Conservation (phyloP, 2,797 vertebrate genomes). For the Phyllotis vaccarum region DNA sequence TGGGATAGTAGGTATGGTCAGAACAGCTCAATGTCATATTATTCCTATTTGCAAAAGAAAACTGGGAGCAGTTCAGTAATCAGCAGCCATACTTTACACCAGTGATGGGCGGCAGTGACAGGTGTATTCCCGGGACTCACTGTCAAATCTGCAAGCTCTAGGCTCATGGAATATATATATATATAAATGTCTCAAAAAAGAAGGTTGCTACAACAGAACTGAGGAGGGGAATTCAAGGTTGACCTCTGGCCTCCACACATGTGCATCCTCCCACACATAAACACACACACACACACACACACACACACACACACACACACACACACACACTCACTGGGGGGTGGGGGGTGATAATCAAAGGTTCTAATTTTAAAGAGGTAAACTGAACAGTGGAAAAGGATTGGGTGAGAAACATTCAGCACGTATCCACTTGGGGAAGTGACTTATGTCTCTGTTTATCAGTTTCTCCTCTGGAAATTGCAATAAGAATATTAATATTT, state of each 20-base stretch:
- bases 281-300: neutral
- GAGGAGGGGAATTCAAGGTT: neutral
- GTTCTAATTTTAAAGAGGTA: neutral
- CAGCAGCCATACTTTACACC: neutral
- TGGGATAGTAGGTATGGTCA: neutral
- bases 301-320: neutral
- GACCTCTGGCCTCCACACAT: neutral
- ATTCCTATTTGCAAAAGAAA: neutral
- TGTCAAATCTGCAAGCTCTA: neutral
- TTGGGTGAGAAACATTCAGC: neutral
- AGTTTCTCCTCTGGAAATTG: neutral
- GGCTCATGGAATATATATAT: neutral
- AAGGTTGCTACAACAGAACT: neutral
- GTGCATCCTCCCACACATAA: neutral
- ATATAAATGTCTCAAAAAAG: neutral
- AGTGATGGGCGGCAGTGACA: neutral
- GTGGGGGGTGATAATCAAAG: neutral
- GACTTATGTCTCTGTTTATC: neutral
- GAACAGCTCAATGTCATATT: neutral
- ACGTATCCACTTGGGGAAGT: neutral
- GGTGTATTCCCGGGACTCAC: neutral
- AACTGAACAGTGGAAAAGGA: neutral
- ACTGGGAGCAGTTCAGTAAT: neutral
- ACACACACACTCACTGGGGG: no score
- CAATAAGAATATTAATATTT: neutral